Conservation (phyloP, 2,797 vertebrate genomes). For the Falco columbarius region DNA sequence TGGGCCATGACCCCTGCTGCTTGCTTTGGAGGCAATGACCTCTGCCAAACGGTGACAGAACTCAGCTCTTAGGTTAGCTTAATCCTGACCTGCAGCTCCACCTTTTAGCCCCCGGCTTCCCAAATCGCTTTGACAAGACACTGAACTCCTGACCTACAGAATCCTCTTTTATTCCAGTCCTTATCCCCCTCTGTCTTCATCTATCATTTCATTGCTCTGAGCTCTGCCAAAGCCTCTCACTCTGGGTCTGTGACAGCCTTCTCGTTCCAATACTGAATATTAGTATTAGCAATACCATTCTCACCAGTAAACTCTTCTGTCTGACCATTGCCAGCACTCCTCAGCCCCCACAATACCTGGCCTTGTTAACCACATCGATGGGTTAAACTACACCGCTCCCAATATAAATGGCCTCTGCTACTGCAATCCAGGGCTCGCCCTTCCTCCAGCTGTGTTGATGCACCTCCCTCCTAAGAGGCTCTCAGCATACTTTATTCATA, state of each 20-base stretch:
- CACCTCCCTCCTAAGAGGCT: conserved; percentile 14
- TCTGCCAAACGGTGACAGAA: conserved; percentile 55
- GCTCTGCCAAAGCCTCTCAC: background rate
- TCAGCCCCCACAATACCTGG: background rate
- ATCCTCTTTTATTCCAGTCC: conserved; percentile 51
- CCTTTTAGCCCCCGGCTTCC: conserved; percentile 46
- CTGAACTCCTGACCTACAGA: conserved; percentile 62
- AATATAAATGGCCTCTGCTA: background rate
- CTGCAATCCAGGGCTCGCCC: background rate
- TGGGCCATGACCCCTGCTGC: background rate
- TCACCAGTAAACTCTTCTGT: background rate
- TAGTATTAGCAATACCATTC: background rate
- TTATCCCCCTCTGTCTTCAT: conserved; percentile 30
- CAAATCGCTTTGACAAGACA: conserved; percentile 60
- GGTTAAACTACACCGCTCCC: background rate
- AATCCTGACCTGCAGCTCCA: conserved; percentile 63
- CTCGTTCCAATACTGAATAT: background rate
- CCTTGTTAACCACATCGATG: background rate
- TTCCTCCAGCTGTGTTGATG: conserved; percentile 32
- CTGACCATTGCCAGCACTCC: background rate
- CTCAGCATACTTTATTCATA: conserved; percentile 34
- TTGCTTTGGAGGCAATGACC: conserved; percentile 56
- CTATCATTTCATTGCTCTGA: background rate
- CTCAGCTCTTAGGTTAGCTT: conserved; percentile 31
- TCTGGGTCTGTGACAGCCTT: background rate